A percentile compares a stretch with the other conserved stretches of the same genome.
These are phyloP conservation scores for Pteronura brasiliensis DNA, from an alignment of 2,113 vertebrate genomes.

Conservation along the genomic window DNA sequence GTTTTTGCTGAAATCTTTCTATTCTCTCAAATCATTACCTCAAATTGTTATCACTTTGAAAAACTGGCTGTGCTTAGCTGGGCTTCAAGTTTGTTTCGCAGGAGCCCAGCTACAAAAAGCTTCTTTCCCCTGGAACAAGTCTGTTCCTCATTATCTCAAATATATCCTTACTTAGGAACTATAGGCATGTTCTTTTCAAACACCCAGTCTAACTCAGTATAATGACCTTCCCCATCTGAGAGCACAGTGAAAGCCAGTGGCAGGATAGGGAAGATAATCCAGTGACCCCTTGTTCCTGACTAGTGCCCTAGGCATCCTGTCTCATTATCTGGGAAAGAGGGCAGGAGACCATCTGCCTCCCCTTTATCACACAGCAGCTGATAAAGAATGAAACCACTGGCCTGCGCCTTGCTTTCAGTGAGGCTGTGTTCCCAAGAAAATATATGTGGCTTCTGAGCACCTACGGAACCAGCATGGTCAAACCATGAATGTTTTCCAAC, in stretches of 20 bases:
- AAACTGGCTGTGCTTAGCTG: background rate
- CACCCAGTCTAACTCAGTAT: background rate
- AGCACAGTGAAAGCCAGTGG: background rate
- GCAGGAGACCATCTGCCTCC: background rate
- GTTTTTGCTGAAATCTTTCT: conserved; percentile 31
- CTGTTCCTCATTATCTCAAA: conserved; percentile 63
- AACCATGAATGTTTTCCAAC: background rate
- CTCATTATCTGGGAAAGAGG: conserved; percentile 17
- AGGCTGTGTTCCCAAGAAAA: background rate
- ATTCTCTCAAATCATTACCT: background rate
- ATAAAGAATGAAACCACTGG: background rate
- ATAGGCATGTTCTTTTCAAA: conserved; percentile 19
- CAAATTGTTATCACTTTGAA: background rate
- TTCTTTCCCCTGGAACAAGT: background rate
- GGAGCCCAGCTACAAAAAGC: background rate
- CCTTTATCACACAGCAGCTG: background rate
- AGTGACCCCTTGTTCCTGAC: background rate
- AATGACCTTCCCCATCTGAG: background rate
- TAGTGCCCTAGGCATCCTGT: background rate
- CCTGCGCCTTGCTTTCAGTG: background rate
- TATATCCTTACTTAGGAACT: conserved; percentile 27
- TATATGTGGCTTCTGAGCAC: background rate
- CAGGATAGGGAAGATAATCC: background rate
- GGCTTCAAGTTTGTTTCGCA: conserved; percentile 3
- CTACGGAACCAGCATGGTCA: background rate